Evolutionary conservation across 2,113 vertebrate species (phyloP), one percentile per base, ranked within the genome.

Genomic region (Saccopteryx leptura): DNA sequence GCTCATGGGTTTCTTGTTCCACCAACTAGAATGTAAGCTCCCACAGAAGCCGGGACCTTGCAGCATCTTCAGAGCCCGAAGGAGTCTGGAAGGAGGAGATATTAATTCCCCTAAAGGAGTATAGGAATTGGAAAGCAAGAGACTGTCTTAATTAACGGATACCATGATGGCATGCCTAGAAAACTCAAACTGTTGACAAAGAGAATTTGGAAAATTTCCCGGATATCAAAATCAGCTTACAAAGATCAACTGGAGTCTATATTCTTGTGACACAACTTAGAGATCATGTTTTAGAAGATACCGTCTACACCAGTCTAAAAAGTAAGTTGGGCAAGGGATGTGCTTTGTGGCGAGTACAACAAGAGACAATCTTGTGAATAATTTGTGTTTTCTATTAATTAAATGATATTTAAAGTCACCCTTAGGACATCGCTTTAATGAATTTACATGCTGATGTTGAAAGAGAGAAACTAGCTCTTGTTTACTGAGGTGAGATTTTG

Each of bases 301-400:
- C 50, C 24, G 26, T 54, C 71, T 84, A 56, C 52, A 89, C 58
- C 2, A 28, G 26, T 21, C 66, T 74, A 46, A 92, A 60, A 88
- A 24, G 33, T 81, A 68, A 74, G 11, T 8, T 24, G 17, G 15
- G 5, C 39, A 54, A 95, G 39, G 24, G 17, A 48, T 8, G 14
- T 28, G 50, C 1, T 91, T 58, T 79, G 56, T 93, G 83, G 24
- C 91, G 82, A 74, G 60, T 56, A 88, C 56, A 39, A 12, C 24
- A 76, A 56, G 68, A 84, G 31, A 85, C 7, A 60, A 83, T 69
- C 28, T 76, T 87, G 46, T 63, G 90, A 68, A 61, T 89, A 80
- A 75, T 81, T 86, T 50, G 66, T 19, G 4, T 63, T 79, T 95
- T 84, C 52, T 79, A 48, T 58, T 79, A 84, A 92, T 54, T 24